Base-by-base conservation (phyloP, 2,888 invertebrate genomes). In the Lepidochitona cinerea region DNA sequence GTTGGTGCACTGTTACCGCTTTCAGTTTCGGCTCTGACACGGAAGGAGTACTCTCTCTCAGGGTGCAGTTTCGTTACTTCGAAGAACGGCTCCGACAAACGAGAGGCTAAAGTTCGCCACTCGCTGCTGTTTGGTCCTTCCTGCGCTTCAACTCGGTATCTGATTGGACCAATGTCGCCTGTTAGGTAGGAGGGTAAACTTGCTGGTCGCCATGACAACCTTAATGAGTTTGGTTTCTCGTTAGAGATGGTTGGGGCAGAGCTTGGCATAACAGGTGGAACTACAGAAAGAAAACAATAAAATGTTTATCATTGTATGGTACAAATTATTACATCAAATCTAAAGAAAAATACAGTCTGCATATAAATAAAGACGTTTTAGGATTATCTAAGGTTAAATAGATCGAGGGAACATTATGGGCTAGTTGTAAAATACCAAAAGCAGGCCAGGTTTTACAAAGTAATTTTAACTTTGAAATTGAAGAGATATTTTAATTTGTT, bases 31-130 rank as follows among this genome's bases (percentile, higher is more conserved):
- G 73, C 69, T 7, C 53, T 67, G 14, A 98, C 94, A 76, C 98
- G 93, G 92, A 98, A 97, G 90, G 95, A 95, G 92, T 98, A 98
- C 91, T 98, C 97, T 79, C 95, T 93, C 26, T 73, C 73, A 12
- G 75, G 75, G 23, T 33, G 65, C 14, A 73, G 52, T 26, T 65
- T 37, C 36, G 53, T 35, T 23, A 75, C 72, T 14, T 49, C 18
- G 26, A 41, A 72, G 18, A 23, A 49, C n/a, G 70, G 37, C 1
- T 72, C 68, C 7, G 69, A 18, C 3, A 82, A 12, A 23, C 81
- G 79, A 1, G 71, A 59, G 23, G 76, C 83, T 18, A 83, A 64
- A 41, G 80, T 76, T 3, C 77, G 71, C 83, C 83, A 84, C 54
- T 80, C 76, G 37, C 71, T 54, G 33, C 26, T 29, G 33, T 64